These are phyloP conservation scores for Bungarus multicinctus DNA, from an alignment of 2,113 vertebrate species.

Conservation along the genomic window DNA sequence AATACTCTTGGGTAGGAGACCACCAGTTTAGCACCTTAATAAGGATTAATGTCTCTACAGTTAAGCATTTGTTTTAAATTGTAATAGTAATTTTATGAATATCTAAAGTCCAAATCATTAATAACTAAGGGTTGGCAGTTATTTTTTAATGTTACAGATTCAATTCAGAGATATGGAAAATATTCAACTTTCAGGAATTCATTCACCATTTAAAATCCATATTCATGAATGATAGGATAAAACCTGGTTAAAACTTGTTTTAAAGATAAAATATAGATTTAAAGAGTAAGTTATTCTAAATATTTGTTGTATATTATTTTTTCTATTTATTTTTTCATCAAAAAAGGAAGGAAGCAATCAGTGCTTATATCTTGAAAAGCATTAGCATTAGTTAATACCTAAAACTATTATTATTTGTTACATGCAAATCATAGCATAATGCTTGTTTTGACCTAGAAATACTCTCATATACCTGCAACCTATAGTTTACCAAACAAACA, in stretches of 20 bases:
- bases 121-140: conserved; percentile 30
- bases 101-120: conserved; percentile 26
- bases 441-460: not conserved
- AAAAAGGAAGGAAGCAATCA: too few species aligned
- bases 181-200: conserved; percentile 11
- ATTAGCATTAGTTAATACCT: too few species aligned
- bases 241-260: not conserved
- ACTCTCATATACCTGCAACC: not conserved
- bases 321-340: too few species aligned
- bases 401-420: not conserved
- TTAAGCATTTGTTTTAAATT: conserved; percentile 15
- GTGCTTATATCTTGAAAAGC: too few species aligned
- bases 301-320: too few species aligned
- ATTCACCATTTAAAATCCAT: not conserved
- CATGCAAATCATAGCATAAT: not conserved
- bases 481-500: not conserved
- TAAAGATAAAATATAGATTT: not conserved
- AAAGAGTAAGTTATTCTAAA: too few species aligned
- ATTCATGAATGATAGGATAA: not conserved
- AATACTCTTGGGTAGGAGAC: not conserved
- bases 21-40: conserved; percentile 26
- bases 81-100: conserved; percentile 15
- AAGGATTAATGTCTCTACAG: conserved; percentile 20
- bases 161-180: conserved; percentile 18
- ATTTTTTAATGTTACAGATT: conserved; percentile 5